Base-by-base conservation (phyloP, 2,888 invertebrate genomes). In the Erebia palarica region DNA sequence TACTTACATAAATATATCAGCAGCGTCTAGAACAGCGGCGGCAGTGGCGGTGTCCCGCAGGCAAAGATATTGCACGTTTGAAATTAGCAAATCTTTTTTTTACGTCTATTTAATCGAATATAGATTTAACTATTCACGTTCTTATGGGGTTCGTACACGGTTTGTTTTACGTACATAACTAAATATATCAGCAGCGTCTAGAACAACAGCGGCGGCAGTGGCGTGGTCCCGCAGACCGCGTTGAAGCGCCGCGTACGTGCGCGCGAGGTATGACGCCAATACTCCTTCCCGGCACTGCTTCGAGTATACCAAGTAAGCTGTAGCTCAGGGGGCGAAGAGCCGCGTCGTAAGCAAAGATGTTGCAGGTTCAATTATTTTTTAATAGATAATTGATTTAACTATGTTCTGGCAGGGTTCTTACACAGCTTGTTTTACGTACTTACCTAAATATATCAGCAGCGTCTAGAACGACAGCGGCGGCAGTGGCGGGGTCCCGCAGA, bases 221-320 rank as follows among this genome's bases (percentile, higher is more conserved):
- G 95, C 94, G 65, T 95, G 94, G 77, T 96, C 94, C 78, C 95
- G 94, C 27, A 99, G 94, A 0, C 98, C 99, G 86, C 98, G 97
- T 80, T 96, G 96, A 75, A 99, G 90, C 5, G 98, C 97, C 81
- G 98, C 95, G 89, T 98, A 99, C 91, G 99, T 98, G 44, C 66
- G 66, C 21, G 66, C 66, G 18, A 66, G 55, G 66, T 66, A 66
- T 3, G 66, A 58, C 14, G 58, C 66, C 57, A 66, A 93, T 79
- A 99, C 98, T 83, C 97, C 96, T 92, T 99, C 99, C 57, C 97
- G 97, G 1, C 98, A 98, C 89, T 98, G 98, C 90, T 98, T 98
- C 0, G 21, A 21, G 21, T 21, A 21, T 21, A 21, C 21, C 21
- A 21, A 21, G 21, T 21, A 21, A 2, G 21, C n/a, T n/a, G n/a